A percentile compares a stretch with the other conserved stretches of the same genome.
Conservation (phyloP, 2,888 invertebrate species). For the Suillia variegata region DNA sequence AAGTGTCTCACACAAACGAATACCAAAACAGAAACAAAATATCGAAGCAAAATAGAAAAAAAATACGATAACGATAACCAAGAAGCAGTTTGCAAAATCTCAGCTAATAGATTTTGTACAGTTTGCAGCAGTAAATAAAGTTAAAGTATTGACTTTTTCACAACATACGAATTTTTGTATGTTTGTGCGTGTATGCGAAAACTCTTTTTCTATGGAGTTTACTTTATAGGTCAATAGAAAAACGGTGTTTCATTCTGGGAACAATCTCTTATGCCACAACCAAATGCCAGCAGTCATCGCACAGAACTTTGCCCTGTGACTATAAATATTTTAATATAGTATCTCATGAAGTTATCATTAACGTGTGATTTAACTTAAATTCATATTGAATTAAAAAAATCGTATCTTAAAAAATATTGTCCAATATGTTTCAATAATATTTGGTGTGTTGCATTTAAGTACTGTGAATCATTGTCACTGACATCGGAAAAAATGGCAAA, state of each 20-base stretch:
- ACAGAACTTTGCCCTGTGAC: too few relatives aligned
- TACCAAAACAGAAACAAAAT: background rate
- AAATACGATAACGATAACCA: background rate
- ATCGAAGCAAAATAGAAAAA: background rate
- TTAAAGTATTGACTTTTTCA: slow-evolving; percentile 18
- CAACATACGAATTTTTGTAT: background rate
- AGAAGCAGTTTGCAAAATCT: slow-evolving; percentile 4
- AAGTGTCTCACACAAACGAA: background rate
- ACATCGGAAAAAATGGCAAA: background rate
- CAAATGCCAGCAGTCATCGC: too few relatives aligned
- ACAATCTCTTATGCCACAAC: slow-evolving; percentile 8
- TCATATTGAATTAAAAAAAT: too few relatives aligned
- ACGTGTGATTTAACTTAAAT: too few relatives aligned
- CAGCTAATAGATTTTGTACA: slow-evolving; percentile 1
- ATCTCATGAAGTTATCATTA: too few relatives aligned
- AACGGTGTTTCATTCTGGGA: slow-evolving; percentile 4
- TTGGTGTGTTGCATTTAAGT: too few relatives aligned
- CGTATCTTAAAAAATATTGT: too few relatives aligned
- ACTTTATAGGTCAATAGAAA: slow-evolving; percentile 13
- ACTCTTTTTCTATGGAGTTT: background rate
- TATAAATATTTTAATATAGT: too few relatives aligned
- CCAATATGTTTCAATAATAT: too few relatives aligned
- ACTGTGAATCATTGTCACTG: too few relatives aligned
- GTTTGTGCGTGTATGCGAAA: background rate
- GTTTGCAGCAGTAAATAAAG: slow-evolving; percentile 3